phyloP scores from a whole-genome alignment of 2,113 vertebrate genomes.

The Phyllopteryx taeniolatus region DNA sequence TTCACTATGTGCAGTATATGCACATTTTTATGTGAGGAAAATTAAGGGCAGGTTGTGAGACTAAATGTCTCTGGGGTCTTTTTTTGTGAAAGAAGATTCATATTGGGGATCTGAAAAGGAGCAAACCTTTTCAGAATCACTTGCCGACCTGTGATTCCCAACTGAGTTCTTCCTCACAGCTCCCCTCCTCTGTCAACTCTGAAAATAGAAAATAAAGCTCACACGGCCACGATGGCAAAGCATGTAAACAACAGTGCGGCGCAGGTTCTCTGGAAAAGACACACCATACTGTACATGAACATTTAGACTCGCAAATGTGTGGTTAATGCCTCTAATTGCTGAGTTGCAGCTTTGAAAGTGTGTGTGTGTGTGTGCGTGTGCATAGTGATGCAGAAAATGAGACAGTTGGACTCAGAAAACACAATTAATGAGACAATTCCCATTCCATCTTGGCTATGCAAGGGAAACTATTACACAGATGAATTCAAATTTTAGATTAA shows the following conservation, averaged over 20 bases:
- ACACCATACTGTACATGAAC: background rate
- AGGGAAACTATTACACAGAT: too few species aligned
- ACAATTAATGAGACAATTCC: conserved; percentile 2
- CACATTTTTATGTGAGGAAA: too few species aligned
- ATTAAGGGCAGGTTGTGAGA: too few species aligned
- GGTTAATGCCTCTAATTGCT: conserved; percentile 46
- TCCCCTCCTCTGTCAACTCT: background rate
- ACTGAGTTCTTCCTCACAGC: background rate
- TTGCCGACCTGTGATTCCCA: background rate
- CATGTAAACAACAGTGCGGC: background rate
- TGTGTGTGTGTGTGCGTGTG: conserved; percentile 7
- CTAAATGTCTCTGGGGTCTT: too few species aligned
- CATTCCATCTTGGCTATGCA: background rate
- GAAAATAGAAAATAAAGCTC: background rate
- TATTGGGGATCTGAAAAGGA: too few species aligned
- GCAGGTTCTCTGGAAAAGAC: background rate
- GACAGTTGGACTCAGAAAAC: conserved; percentile 6
- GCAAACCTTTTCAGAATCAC: too few species aligned
- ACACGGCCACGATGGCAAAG: too few species aligned
- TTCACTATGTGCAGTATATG: too few species aligned
- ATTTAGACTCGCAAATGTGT: background rate
- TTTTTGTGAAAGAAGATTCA: too few species aligned
- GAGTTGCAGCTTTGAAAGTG: conserved; percentile 16
- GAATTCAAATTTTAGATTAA: too few species aligned
- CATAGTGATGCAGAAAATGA: conserved; percentile 19